Evolutionary conservation across 2,888 invertebrate species (phyloP).

Genomic region (Congeria kusceri): DNA sequence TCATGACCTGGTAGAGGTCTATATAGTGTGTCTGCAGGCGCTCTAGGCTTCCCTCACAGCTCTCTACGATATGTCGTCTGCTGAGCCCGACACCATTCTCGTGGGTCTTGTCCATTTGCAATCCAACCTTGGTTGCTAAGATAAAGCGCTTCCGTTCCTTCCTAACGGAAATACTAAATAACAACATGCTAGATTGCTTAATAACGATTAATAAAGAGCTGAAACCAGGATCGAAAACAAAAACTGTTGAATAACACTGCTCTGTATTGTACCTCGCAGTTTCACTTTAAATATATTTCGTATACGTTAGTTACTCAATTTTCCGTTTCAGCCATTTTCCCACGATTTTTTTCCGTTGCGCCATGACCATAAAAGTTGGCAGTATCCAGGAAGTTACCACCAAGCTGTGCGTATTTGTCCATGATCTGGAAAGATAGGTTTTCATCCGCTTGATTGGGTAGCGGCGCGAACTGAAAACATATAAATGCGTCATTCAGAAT

Average conservation of each 20-base stretch:
- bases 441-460: slow-evolving; percentile 65
- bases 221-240: too few species aligned
- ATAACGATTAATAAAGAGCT: too few species aligned
- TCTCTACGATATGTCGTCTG: slow-evolving; percentile 73
- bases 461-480: too few species aligned
- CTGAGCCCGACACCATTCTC: slow-evolving; percentile 74
- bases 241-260: too few species aligned
- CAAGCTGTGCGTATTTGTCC: slow-evolving; percentile 78
- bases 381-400: slow-evolving; percentile 83
- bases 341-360: slow-evolving; percentile 77
- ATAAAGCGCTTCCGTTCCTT: slow-evolving; percentile 64
- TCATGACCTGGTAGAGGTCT: slow-evolving; percentile 76
- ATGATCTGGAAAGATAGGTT: slow-evolving; percentile 71
- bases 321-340: slow-evolving; percentile 74
- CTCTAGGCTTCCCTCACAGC: slow-evolving; percentile 73
- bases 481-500: too few species aligned
- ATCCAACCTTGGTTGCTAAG: slow-evolving; percentile 71
- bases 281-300: too few species aligned
- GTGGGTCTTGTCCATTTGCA: slow-evolving; percentile 41
- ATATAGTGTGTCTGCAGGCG: slow-evolving; percentile 77
- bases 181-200: too few species aligned
- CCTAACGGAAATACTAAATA: too few species aligned
- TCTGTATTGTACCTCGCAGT: too few species aligned
- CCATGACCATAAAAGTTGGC: slow-evolving; percentile 79
- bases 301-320: too few species aligned